phyloP scores from a whole-genome alignment of 2,888 invertebrate species.

The Tolmerus cingulatus region DNA sequence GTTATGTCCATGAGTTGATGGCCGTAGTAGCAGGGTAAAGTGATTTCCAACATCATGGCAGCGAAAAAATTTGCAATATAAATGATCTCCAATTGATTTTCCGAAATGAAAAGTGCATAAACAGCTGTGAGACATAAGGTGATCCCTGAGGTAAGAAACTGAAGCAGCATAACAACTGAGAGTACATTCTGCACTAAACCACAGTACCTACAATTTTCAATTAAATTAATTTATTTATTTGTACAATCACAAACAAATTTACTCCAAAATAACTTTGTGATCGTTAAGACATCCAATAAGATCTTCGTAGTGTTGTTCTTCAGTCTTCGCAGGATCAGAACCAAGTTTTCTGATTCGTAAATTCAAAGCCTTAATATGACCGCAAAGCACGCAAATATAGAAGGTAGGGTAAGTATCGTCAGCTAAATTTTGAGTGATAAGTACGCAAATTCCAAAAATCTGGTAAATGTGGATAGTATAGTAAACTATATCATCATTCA shows the following conservation, averaged over 20 bases:
- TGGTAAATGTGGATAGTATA: background rate
- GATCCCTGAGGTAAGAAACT: background rate
- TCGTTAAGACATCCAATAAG: background rate
- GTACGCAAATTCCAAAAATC: background rate
- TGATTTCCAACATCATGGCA: background rate
- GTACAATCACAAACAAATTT: background rate
- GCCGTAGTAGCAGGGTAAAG: background rate
- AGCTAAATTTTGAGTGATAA: constrained; percentile 10
- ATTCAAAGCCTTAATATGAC: background rate
- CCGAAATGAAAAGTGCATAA: background rate
- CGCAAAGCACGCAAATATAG: background rate
- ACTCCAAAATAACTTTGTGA: background rate
- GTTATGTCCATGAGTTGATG: background rate
- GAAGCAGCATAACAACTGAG: background rate
- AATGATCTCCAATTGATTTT: background rate
- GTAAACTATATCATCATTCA: background rate
- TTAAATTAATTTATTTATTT: background rate
- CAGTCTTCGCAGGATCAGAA: background rate
- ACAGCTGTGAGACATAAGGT: background rate
- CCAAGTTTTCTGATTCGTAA: background rate
- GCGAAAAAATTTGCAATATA: background rate
- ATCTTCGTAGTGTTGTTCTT: constrained; percentile 1
- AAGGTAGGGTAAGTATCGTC: constrained; percentile 1
- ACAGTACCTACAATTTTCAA: background rate
- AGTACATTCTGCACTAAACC: background rate